Percentiles rank a stretch among this genome's conserved stretches.
phyloP scores from a whole-genome alignment of 2,797 vertebrate species.

The Xenops minutus region DNA sequence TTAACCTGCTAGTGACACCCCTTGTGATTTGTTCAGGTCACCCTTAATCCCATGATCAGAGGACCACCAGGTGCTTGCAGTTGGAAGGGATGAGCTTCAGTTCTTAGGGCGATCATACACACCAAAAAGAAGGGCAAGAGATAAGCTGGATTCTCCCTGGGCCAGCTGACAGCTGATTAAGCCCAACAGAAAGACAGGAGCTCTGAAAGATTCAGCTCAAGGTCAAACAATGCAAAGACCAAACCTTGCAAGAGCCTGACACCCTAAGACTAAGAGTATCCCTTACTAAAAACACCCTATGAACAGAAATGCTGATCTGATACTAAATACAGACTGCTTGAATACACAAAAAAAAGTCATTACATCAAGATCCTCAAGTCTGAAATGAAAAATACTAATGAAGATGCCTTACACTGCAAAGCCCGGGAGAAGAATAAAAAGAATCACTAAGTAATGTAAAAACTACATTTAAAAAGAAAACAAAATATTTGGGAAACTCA shows the following conservation, averaged over 20 bases:
- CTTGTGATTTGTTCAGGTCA: background rate
- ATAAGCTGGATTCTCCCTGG: background rate
- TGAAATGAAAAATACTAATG: background rate
- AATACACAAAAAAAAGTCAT: background rate
- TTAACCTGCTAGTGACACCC: background rate
- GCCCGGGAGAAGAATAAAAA: background rate
- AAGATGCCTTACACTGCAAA: background rate
- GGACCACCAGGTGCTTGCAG: background rate
- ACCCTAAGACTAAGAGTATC: background rate
- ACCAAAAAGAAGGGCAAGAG: background rate
- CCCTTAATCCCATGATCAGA: background rate
- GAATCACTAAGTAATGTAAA: background rate
- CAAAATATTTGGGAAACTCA: background rate
- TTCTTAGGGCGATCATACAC: background rate
- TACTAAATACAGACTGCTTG: background rate
- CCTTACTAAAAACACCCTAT: background rate
- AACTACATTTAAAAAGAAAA: background rate
- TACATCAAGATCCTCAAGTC: background rate
- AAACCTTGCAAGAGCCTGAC: background rate
- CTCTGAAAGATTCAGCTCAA: conserved; percentile 4
- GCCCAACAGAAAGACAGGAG: background rate
- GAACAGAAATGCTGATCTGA: background rate
- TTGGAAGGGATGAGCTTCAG: background rate
- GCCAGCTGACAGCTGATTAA: conserved; percentile 9
- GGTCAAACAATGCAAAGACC: background rate